Percentiles rank a stretch among this genome's conserved stretches.
Evolutionary conservation across 1,140 invertebrate genomes (phyloP).

Genomic region (Notospermus geniculatus): DNA sequence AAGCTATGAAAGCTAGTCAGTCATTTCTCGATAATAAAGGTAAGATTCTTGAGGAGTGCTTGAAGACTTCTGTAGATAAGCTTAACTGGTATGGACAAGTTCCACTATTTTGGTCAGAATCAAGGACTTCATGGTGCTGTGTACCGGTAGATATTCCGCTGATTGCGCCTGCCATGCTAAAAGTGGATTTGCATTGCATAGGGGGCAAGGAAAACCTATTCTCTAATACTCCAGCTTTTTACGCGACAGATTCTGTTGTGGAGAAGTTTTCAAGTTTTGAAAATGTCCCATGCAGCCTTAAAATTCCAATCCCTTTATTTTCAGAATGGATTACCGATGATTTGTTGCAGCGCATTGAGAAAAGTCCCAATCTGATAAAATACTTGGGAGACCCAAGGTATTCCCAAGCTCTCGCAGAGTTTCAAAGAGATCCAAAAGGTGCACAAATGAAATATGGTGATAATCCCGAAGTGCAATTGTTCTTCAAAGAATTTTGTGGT

Average conservation of each 20-base stretch:
- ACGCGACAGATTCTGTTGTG: no score
- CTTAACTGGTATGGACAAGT: no score
- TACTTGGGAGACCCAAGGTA: slow-evolving; percentile 38
- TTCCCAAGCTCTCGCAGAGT: slow-evolving; percentile 40
- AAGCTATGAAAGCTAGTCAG: slow-evolving; percentile 34
- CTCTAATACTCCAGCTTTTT: no score
- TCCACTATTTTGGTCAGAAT: no score
- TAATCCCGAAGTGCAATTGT: slow-evolving; percentile 39
- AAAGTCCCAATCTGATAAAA: slow-evolving; percentile 33
- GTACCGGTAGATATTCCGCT: no score
- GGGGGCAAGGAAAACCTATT: no score
- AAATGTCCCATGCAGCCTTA: no score
- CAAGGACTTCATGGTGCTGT: no score
- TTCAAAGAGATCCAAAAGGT: slow-evolving; percentile 41
- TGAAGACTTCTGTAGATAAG: no score
- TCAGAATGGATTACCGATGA: slow-evolving; percentile 50
- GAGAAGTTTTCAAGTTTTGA: no score
- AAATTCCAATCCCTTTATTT: slow-evolving; percentile 7
- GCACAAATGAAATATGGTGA: slow-evolving; percentile 41
- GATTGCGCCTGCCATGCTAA: no score
- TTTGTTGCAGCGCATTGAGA: slow-evolving; percentile 36
- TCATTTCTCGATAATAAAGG: slow-evolving; percentile 36
- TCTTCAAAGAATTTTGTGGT: slow-evolving; percentile 41
- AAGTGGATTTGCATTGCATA: no score
- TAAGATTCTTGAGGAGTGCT: slow-evolving; percentile 12